Evolutionary conservation across 2,888 invertebrate species (phyloP).

Genomic region (Athrips mouffetella): DNA sequence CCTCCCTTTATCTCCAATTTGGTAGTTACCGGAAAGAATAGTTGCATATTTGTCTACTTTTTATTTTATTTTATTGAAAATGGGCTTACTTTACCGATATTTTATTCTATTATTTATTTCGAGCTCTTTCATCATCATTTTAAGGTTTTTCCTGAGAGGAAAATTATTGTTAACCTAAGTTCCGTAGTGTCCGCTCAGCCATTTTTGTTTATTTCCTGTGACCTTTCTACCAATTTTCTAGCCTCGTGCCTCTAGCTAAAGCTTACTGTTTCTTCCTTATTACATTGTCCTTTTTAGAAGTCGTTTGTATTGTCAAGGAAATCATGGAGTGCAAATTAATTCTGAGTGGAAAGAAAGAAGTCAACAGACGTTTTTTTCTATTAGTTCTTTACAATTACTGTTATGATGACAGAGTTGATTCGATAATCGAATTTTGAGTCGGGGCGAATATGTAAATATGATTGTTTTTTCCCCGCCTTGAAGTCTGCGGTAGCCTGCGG

Average conservation of each 20-base stretch:
- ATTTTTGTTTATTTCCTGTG: neutral
- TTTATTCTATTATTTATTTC: neutral
- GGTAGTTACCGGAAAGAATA: slow-evolving; percentile 33
- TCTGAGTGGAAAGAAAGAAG: too few species aligned
- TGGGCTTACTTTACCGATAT: too few species aligned
- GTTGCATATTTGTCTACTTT: neutral
- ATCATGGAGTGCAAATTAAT: too few species aligned
- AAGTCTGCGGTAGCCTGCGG: slow-evolving; percentile 4
- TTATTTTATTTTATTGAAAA: too few species aligned
- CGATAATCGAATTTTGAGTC: slow-evolving; percentile 7
- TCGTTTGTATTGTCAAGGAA: too few species aligned
- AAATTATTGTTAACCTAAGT: slow-evolving; percentile 7
- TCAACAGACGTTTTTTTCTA: too few species aligned
- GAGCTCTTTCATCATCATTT: neutral
- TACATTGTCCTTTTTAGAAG: too few species aligned
- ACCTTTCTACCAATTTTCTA: neutral
- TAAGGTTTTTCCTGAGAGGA: neutral
- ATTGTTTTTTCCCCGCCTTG: slow-evolving; percentile 17
- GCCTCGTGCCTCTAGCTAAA: too few species aligned
- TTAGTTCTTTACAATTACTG: slow-evolving; percentile 3
- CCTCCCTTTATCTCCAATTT: slow-evolving; percentile 41
- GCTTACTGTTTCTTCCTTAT: too few species aligned
- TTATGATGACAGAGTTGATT: slow-evolving; percentile 1
- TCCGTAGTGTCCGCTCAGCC: slow-evolving; percentile 6
- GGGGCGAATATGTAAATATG: slow-evolving; percentile 32